Evolutionary conservation across 2,797 vertebrate genomes (phyloP).

Genomic region (Anguilla megastoma): DNA sequence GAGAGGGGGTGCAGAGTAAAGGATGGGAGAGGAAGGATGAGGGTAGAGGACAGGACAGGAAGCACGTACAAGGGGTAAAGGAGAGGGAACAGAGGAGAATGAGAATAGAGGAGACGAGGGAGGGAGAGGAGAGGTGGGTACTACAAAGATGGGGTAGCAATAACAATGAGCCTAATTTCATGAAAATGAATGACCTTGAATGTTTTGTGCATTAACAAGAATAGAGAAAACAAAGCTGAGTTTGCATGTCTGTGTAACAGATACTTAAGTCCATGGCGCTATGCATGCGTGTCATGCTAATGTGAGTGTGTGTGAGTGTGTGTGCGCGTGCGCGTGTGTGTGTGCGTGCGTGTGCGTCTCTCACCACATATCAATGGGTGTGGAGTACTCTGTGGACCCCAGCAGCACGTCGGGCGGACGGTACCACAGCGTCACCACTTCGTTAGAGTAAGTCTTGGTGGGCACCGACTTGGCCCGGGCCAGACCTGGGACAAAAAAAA

Average conservation of each 20-base stretch:
- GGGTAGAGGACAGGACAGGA: not conserved
- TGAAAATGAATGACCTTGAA: too few species aligned
- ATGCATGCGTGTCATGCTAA: constrained; percentile 21
- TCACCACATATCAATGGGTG: constrained; percentile 82
- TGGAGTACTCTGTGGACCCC: constrained; percentile 79
- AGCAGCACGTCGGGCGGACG: constrained; percentile 78
- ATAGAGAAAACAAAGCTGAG: too few species aligned
- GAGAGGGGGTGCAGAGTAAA: not conserved
- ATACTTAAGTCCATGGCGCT: not conserved
- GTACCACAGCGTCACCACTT: constrained; percentile 80
- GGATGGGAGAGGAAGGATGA: not conserved
- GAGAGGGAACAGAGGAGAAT: not conserved
- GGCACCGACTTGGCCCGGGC: constrained; percentile 78
- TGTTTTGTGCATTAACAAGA: too few species aligned
- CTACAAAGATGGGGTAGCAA: not conserved
- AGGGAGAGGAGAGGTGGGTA: not conserved
- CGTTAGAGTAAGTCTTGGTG: constrained; percentile 77
- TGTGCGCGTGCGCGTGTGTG: constrained; percentile 1
- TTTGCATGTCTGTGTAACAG: not conserved
- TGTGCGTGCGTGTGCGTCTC: constrained; percentile 33
- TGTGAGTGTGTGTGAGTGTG: not conserved
- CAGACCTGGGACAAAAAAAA: constrained; percentile 64
- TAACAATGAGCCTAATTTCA: not conserved
- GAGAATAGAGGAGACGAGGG: not conserved
- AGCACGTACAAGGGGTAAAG: not conserved